Evolutionary conservation across 2,797 vertebrate genomes (phyloP), one percentile per base, ranked within the genome.

Genomic region (Phylloscopus collybita): DNA sequence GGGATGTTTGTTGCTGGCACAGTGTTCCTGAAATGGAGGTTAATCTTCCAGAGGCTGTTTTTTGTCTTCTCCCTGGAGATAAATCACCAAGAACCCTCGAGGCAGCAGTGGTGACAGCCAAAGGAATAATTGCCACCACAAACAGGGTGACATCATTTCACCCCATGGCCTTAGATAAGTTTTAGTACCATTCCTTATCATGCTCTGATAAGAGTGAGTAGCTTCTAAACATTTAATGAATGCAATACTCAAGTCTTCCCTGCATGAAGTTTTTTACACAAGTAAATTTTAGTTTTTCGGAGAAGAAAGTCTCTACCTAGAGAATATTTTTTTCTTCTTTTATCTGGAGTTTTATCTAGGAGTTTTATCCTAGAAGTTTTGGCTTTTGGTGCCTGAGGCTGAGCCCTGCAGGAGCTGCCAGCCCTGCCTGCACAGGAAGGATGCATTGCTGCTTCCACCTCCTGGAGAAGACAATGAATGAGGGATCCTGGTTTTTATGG

Each of bases 61-160:
- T 45, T 72, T 47, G 17, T 40, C 27, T 64, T 67, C 44, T 78
- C 45, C 27, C 13, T 67, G 74, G 36, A 84, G 49, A 44, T 44
- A 47, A 34, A 20, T 72, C 45, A 16, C 49, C 0, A 0, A 53
- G 40, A 40, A 18, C 23, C 56, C 65, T 87, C 4, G 15, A 67
- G 79, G 64, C 82, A 72, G 71, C 11, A 25, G 79, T 17, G 81
- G 65, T 93, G 91, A 86, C 84, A 92, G 54, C 54, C 21, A 22
- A 10, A 50, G 0, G 10, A 78, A 32, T 50, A 66, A 20, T 11
- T 84, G 75, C 69, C 60, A 80, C 73, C 60, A 80, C 73, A 59
- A 34, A 32, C 30, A 54, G 19, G 2, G 44, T 91, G 92, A 82
- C 69, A 71, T 90, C 22, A 73, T 83, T 70, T 90, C 76, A 64